Evolutionary conservation across 2,797 vertebrate genomes (phyloP).

Genomic region (Channa striata): DNA sequence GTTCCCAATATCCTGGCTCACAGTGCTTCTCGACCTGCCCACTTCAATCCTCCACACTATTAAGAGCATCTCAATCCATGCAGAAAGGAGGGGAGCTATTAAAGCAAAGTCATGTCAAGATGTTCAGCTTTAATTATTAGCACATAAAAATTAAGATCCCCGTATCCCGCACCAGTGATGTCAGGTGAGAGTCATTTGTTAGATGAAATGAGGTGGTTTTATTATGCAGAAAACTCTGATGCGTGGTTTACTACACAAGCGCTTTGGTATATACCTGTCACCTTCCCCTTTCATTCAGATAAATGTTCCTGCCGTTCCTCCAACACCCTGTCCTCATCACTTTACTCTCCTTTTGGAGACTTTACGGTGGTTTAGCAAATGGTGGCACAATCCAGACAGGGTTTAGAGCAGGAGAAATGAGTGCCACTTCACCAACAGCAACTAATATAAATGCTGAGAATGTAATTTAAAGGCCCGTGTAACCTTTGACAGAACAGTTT

Average conservation of each 20-base stretch:
- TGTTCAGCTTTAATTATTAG: slow-evolving; percentile 59
- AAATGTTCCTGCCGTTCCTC: slow-evolving; percentile 69
- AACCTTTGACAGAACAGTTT: slow-evolving; percentile 74
- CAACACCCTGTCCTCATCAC: slow-evolving; percentile 66
- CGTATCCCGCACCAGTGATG: slow-evolving; percentile 38
- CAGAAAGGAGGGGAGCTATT: slow-evolving; percentile 62
- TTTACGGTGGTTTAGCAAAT: slow-evolving; percentile 75
- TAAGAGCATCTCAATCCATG: slow-evolving; percentile 75
- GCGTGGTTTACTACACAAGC: slow-evolving; percentile 68
- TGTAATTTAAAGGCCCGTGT: slow-evolving; percentile 74
- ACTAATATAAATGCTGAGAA: slow-evolving; percentile 66
- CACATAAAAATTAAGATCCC: slow-evolving; percentile 66
- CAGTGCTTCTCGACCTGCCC: slow-evolving; percentile 66
- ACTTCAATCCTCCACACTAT: slow-evolving; percentile 77
- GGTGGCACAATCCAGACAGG: slow-evolving; percentile 57
- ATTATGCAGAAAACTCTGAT: slow-evolving; percentile 60
- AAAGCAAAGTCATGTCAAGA: slow-evolving; percentile 61
- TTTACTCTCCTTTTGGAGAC: slow-evolving; percentile 72
- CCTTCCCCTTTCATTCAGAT: slow-evolving; percentile 77
- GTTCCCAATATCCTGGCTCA: slow-evolving; percentile 79
- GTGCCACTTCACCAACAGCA: slow-evolving; percentile 56
- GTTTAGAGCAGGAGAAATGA: slow-evolving; percentile 64
- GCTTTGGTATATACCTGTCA: slow-evolving; percentile 69
- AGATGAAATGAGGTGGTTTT: slow-evolving; percentile 36
- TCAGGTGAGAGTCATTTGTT: slow-evolving; percentile 53